phyloP scores from a whole-genome alignment of 2,888 invertebrate species.

The Drosophila setosimentum region DNA sequence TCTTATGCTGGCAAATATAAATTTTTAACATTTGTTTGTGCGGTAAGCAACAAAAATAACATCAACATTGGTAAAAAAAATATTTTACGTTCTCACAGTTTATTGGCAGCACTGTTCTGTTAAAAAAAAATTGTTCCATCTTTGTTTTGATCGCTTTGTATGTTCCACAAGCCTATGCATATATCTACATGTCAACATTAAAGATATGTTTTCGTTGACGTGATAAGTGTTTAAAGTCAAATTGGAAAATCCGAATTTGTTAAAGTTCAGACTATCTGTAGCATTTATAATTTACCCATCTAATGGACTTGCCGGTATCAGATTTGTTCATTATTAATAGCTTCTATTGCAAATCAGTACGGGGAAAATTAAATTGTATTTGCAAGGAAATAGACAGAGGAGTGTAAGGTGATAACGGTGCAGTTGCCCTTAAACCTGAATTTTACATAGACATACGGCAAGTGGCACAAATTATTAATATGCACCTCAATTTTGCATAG shows the following conservation, averaged over 20 bases:
- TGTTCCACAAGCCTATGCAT: background rate
- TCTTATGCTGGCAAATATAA: constrained; percentile 92
- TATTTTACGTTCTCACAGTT: background rate
- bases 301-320: background rate
- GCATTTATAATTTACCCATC: background rate
- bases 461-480: background rate
- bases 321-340: background rate
- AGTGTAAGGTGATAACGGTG: background rate
- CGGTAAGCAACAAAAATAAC: constrained; percentile 86
- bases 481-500: background rate
- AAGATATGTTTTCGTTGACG: background rate
- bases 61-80: constrained; percentile 27
- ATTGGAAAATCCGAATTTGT: background rate
- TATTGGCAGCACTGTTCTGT: constrained; percentile 12
- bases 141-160: background rate
- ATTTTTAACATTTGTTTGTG: constrained; percentile 92
- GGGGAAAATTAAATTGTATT: background rate
- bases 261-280: background rate
- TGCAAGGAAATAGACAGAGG: background rate
- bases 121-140: no score
- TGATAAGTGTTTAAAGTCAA: background rate
- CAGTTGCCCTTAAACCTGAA: background rate
- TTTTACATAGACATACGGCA: background rate
- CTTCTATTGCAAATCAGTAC: background rate
- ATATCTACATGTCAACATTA: background rate